Evolutionary conservation across 2,888 invertebrate genomes (phyloP), one percentile per base, ranked within the genome.

Genomic region (Nemurella pictetii): DNA sequence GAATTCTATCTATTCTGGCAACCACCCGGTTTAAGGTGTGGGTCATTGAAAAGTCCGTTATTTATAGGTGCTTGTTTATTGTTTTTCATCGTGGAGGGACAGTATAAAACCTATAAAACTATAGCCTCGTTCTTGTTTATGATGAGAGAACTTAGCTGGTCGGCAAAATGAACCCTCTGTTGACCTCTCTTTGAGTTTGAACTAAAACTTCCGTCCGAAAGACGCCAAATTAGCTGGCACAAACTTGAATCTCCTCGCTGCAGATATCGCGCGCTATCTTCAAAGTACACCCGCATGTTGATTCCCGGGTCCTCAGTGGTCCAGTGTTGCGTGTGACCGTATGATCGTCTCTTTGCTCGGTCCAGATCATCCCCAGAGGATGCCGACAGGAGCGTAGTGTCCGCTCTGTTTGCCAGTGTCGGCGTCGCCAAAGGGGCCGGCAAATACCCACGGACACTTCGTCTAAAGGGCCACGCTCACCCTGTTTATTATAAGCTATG

Each of bases 31-130:
- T n/a, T n/a, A 55, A 55, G 20, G 55, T 55, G 55, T 55, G 55
- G 55, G 12, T 1, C 20, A 55, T 15, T 55, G 55, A 20, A 55
- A 55, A 55, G 73, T 82, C 27, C 55, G 30, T 75, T 74, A 81
- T 84, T 84, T 82, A 35, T 74, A 72, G 32, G 80, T 78, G 80
- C 78, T 80, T 26, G 55, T 80, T 73, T 80, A 25, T 32, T 83
- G 35, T 80, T 84, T 84, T 84, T 80, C 15, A 80, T 78, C 1
- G 55, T 20, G 20, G 12, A 55, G 1, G 2, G 29, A n/a, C 27
- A 75, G 9, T 55, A 29, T 75, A 75, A 27, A 75, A 75, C 4
- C 27, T 20, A 75, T 26, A 74, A 73, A 30, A 27, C 15, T 26
- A 74, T 35, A 5, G 82, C 29, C 12, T 28, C 28, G 2, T 26